A percentile compares a stretch with the other conserved stretches of the same genome.
phyloP scores from a whole-genome alignment of 1,140 invertebrate species.

The Idris sp. region DNA sequence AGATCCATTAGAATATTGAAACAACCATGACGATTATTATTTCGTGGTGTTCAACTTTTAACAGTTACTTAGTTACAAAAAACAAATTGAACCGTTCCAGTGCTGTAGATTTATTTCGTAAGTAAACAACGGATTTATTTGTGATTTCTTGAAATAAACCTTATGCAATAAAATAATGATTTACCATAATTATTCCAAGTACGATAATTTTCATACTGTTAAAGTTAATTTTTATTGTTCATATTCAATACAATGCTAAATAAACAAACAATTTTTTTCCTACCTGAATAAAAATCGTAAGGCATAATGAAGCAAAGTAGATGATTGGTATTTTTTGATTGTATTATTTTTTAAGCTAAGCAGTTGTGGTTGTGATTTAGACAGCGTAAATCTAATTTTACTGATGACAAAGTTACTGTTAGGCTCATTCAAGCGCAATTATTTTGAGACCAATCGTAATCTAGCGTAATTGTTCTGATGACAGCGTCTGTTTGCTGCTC shows the following conservation, averaged over 20 bases:
- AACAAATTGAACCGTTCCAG: slow-evolving; percentile 45
- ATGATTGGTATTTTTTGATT: too few species aligned
- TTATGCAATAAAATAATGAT: neutral
- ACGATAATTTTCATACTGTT: slow-evolving; percentile 1
- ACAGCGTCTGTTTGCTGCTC: slow-evolving; percentile 15
- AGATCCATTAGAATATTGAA: slow-evolving; percentile 33
- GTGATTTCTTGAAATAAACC: neutral
- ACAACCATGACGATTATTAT: slow-evolving; percentile 43
- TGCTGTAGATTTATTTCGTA: slow-evolving; percentile 38
- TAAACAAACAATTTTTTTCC: too few species aligned
- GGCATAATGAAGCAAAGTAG: too few species aligned
- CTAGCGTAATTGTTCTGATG: slow-evolving; percentile 49
- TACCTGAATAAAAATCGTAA: too few species aligned
- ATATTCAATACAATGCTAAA: too few species aligned
- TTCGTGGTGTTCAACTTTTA: slow-evolving; percentile 42
- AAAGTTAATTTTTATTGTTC: too few species aligned
- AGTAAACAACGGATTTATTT: slow-evolving; percentile 19
- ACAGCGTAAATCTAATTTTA: slow-evolving; percentile 39
- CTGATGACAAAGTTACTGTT: slow-evolving; percentile 52
- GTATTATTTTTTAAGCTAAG: too few species aligned
- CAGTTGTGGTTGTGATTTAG: slow-evolving; percentile 8
- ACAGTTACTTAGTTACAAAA: slow-evolving; percentile 41
- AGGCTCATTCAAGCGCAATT: slow-evolving; percentile 42
- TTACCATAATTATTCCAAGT: neutral
- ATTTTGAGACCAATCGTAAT: slow-evolving; percentile 26